A percentile compares a stretch with the other conserved stretches of the same genome.
Evolutionary conservation across 2,113 vertebrate genomes (phyloP).

Genomic region (Eclectus roratus): DNA sequence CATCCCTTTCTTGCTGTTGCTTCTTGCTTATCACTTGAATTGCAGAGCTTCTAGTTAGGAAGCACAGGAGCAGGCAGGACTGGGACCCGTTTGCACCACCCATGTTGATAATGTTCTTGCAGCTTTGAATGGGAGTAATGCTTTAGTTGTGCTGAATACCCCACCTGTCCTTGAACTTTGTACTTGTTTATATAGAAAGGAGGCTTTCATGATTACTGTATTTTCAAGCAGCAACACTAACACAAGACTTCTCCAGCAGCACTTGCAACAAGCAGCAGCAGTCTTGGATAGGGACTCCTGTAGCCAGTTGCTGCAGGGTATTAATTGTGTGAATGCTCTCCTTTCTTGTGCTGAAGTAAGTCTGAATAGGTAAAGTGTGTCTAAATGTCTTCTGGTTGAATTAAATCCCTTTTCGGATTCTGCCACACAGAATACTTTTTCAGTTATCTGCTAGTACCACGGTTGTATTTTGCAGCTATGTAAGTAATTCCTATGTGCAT

Average conservation of each 20-base stretch:
- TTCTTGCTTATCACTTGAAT: neutral
- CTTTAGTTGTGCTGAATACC: neutral
- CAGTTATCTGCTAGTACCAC: neutral
- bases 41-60: neutral
- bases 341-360: neutral
- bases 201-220: accelerated
- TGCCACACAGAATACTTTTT: neutral
- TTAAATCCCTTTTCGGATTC: neutral
- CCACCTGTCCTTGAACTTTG: neutral
- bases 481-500: neutral
- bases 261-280: neutral
- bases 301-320: neutral
- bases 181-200: neutral
- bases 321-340: neutral
- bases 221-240: neutral
- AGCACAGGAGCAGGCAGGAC: neutral
- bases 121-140: neutral
- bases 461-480: neutral
- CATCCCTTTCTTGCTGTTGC: neutral
- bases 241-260: neutral
- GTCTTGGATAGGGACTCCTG: neutral
- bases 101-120: neutral
- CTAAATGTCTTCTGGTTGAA: neutral
- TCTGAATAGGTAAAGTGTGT: neutral
- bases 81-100: accelerated